These are phyloP conservation scores for Eurystomus glaucurus DNA, from an alignment of 2,797 vertebrate species.

Conservation along the genomic window DNA sequence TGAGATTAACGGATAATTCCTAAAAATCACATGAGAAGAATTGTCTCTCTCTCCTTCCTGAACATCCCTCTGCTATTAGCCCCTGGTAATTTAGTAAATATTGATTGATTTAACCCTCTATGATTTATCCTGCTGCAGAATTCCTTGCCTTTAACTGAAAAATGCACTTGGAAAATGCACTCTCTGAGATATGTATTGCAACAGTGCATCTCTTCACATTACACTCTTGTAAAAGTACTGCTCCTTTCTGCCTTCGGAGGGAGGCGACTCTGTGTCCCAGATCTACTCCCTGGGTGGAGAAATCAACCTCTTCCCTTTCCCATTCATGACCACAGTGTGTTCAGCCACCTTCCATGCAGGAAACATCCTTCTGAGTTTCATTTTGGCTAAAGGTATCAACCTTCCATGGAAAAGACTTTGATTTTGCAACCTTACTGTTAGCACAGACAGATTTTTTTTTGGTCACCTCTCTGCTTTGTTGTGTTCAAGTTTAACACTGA, in stretches of 20 bases:
- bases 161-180: constrained; percentile 61
- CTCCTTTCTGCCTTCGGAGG: constrained; percentile 30
- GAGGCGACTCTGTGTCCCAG: constrained; percentile 9
- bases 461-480: constrained; percentile 41
- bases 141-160: constrained; percentile 30
- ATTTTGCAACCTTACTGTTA: constrained; percentile 38
- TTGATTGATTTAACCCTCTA: constrained; percentile 55
- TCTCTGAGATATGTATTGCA: constrained; percentile 65
- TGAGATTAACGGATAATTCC: constrained; percentile 38
- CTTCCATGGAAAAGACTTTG: constrained; percentile 38
- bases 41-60: constrained; percentile 7
- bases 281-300: constrained; percentile 32
- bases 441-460: background rate
- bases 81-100: constrained; percentile 58
- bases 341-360: constrained; percentile 33
- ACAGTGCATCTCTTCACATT: constrained; percentile 35
- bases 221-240: constrained; percentile 34
- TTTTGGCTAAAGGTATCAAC: constrained; percentile 31
- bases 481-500: constrained; percentile 54
- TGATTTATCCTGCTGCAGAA: constrained; percentile 48
- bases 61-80: constrained; percentile 51
- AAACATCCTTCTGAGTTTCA: constrained; percentile 32
- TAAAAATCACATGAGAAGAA: background rate
- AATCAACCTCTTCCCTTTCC: constrained; percentile 27
- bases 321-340: background rate